These are phyloP conservation scores for Tolmerus cingulatus DNA, from an alignment of 2,888 invertebrate species.

Conservation along the genomic window DNA sequence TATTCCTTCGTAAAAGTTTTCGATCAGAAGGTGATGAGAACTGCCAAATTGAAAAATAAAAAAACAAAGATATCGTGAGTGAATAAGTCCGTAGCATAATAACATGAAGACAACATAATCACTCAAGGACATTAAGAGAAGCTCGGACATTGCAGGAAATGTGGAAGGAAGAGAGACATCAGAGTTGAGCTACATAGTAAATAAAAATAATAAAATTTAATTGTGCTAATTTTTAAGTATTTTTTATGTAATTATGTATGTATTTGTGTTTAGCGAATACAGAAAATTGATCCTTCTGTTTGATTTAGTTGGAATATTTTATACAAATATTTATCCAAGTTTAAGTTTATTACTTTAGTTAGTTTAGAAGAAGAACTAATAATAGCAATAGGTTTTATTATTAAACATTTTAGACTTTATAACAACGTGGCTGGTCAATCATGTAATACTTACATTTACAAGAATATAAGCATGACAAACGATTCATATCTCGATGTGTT, in stretches of 20 bases:
- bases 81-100: background rate
- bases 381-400: too few relatives aligned
- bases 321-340: too few relatives aligned
- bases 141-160: background rate
- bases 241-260: background rate
- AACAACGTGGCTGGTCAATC: too few relatives aligned
- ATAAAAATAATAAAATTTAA: background rate
- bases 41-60: background rate
- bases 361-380: too few relatives aligned
- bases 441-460: too few relatives aligned
- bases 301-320: too few relatives aligned
- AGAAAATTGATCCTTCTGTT: too few relatives aligned
- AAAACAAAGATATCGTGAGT: background rate
- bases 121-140: background rate
- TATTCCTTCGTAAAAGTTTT: background rate
- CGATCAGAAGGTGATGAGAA: background rate
- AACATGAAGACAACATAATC: background rate
- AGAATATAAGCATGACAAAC: too few relatives aligned
- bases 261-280: background rate
- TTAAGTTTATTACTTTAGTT: too few relatives aligned
- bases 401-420: too few relatives aligned
- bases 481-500: too few relatives aligned
- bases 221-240: background rate
- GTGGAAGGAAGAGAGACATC: background rate
- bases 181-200: background rate